Evolutionary conservation across 2,797 vertebrate species (phyloP).

Genomic region (Anableps anableps): DNA sequence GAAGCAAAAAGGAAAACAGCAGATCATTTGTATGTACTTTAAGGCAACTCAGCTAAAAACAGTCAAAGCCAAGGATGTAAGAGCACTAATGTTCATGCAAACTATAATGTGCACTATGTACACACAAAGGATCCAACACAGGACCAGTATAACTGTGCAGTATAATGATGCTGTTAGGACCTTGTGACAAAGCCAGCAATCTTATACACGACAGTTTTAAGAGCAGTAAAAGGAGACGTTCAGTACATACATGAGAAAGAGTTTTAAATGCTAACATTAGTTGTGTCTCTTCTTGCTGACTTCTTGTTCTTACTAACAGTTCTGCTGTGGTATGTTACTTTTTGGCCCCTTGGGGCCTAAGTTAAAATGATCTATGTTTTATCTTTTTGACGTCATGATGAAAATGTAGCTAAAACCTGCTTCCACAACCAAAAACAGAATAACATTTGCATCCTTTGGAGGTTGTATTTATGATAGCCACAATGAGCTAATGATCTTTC

Average conservation of each 20-base stretch:
- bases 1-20: conserved; percentile 4
- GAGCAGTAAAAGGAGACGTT: conserved; percentile 16
- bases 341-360: too few relatives aligned
- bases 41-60: conserved; percentile 40
- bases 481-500: neutral
- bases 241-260: neutral
- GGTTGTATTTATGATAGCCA: neutral
- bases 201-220: neutral
- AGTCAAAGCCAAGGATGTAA: conserved; percentile 38
- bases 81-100: conserved; percentile 50
- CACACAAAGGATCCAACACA: conserved; percentile 40
- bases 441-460: neutral
- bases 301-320: neutral
- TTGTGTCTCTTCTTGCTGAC: conserved; percentile 1
- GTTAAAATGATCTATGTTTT: neutral
- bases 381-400: neutral
- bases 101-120: conserved; percentile 16
- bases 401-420: neutral
- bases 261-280: neutral
- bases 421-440: neutral
- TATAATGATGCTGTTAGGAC: conserved; percentile 23
- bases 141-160: conserved; percentile 4
- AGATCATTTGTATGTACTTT: conserved; percentile 2
- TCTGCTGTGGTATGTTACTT: neutral
- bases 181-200: conserved; percentile 35